phyloP scores from a whole-genome alignment of 2,113 vertebrate species.

The Prunella himalayana region DNA sequence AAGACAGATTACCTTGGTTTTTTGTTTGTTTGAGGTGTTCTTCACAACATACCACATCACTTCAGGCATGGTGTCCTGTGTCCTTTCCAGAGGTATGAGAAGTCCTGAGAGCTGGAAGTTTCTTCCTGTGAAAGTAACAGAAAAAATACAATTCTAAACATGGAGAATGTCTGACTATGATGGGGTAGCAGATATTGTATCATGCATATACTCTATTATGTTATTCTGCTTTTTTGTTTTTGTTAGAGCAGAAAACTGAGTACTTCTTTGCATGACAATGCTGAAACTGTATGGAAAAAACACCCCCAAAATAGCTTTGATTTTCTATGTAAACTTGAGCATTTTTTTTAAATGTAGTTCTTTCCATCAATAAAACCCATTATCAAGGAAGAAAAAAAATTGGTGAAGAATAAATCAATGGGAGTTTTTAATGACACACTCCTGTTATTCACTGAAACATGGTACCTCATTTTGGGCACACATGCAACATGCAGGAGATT shows the following conservation, averaged over 20 bases:
- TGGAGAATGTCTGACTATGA: not conserved
- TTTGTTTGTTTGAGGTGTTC: not conserved
- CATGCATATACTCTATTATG: not conserved
- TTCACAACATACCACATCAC: not conserved
- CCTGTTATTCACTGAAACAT: not conserved
- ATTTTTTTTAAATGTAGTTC: not conserved
- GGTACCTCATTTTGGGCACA: not conserved
- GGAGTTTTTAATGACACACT: not conserved
- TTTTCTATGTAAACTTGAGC: not conserved
- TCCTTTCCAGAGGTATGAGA: not conserved
- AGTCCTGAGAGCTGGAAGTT: not conserved
- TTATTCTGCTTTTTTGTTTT: not conserved
- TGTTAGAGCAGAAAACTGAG: not conserved
- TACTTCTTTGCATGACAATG: not conserved
- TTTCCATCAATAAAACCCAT: not conserved
- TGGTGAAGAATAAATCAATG: not conserved
- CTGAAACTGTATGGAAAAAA: not conserved
- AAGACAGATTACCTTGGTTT: not conserved
- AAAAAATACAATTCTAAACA: not conserved
- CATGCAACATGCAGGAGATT: not conserved
- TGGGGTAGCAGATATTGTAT: not conserved
- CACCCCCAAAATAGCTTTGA: not conserved
- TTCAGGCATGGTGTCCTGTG: not conserved
- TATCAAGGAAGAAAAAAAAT: not conserved
- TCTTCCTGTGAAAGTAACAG: not conserved